A percentile compares a stretch with the other conserved stretches of the same genome.
phyloP scores from a whole-genome alignment of 2,113 vertebrate genomes.

The Camelus dromedarius region DNA sequence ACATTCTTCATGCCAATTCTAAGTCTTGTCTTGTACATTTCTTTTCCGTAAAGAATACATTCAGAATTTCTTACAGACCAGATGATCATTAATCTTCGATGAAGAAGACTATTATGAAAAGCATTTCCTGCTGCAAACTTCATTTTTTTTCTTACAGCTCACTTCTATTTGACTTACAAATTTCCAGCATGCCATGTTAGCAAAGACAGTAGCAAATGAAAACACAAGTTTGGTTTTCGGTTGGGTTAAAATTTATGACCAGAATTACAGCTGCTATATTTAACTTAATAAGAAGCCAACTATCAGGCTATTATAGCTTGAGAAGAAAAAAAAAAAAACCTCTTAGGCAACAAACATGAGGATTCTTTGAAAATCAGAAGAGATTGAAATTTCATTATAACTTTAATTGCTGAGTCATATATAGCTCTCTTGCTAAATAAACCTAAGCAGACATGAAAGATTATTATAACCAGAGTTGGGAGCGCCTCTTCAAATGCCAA shows the following conservation, averaged over 20 bases:
- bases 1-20: conserved; percentile 10
- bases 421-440: conserved; percentile 55
- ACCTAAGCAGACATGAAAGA: conserved; percentile 59
- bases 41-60: conserved; percentile 50
- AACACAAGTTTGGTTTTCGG: conserved; percentile 44
- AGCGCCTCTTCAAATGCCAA: conserved; percentile 51
- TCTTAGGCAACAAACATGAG: conserved; percentile 48
- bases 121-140: conserved; percentile 32
- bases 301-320: background rate
- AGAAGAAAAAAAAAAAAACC: background rate
- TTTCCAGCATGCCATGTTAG: conserved; percentile 55
- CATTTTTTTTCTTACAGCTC: conserved; percentile 52
- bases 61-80: conserved; percentile 62
- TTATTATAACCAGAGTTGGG: conserved; percentile 21
- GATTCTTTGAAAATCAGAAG: conserved; percentile 67
- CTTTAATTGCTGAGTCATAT: conserved; percentile 65
- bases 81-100: conserved; percentile 54
- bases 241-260: conserved; percentile 54
- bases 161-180: conserved; percentile 62
- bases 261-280: conserved; percentile 63
- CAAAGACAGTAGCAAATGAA: conserved; percentile 61
- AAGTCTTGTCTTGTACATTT: conserved; percentile 50
- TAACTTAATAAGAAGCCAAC: conserved; percentile 55
- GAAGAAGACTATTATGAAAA: conserved; percentile 53
- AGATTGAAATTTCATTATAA: conserved; percentile 57